Percentiles rank a stretch among this genome's conserved stretches.
Conservation (phyloP, 2,888 invertebrate species). For the Thereva nobilitata region DNA sequence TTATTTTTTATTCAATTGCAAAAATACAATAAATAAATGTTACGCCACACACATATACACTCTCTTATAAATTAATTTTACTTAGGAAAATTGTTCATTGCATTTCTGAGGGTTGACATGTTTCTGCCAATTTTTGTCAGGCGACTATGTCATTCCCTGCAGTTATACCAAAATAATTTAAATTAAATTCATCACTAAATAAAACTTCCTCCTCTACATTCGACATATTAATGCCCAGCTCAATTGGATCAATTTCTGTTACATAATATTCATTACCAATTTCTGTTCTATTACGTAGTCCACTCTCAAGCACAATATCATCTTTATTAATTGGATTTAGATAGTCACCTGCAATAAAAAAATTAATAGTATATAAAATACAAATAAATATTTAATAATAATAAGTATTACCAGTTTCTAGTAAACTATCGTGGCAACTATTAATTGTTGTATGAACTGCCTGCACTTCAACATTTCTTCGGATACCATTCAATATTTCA, state of each 20-base stretch:
- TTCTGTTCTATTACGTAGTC: constrained; percentile 57
- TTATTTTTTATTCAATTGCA: constrained; percentile 25
- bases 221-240: constrained; percentile 57
- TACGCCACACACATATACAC: constrained; percentile 30
- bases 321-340: constrained; percentile 75
- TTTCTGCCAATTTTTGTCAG: constrained; percentile 48
- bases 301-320: constrained; percentile 77
- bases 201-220: constrained; percentile 55
- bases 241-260: constrained; percentile 58
- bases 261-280: constrained; percentile 50
- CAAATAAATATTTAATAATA: constrained; percentile 9
- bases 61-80: constrained; percentile 25
- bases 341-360: constrained; percentile 61
- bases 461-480: constrained; percentile 65
- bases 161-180: constrained; percentile 58
- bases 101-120: constrained; percentile 2
- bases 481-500: constrained; percentile 65
- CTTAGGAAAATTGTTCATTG: constrained; percentile 22
- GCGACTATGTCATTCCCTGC: constrained; percentile 56
- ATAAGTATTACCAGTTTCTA: constrained; percentile 53
- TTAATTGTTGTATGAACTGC: constrained; percentile 58
- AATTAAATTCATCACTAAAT: constrained; percentile 58
- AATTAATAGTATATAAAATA: constrained; percentile 15
- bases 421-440: constrained; percentile 56
- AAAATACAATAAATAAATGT: constrained; percentile 34